phyloP scores from a whole-genome alignment of 1,140 invertebrate species.

The Drosophila tristis region DNA sequence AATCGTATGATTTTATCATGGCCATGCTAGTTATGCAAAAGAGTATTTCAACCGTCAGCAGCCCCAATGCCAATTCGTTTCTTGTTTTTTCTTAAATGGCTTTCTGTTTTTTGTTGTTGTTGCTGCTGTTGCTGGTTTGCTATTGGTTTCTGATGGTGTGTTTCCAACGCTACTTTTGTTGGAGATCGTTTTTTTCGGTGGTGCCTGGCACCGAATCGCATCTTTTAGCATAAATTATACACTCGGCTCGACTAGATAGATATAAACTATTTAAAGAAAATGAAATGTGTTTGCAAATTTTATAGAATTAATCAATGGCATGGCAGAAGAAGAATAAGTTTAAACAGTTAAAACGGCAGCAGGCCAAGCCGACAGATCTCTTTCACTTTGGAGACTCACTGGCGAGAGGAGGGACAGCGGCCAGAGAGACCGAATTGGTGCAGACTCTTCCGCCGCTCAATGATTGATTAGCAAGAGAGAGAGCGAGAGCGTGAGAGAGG shows the following conservation, averaged over 20 bases:
- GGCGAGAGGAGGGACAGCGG: not conserved
- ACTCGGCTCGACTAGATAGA: conserved; percentile 37
- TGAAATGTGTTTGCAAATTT: conserved; percentile 67
- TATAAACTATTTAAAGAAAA: conserved; percentile 63
- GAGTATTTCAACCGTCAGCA: too few relatives aligned
- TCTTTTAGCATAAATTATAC: conserved; percentile 79
- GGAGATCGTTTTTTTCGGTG: conserved; percentile 57
- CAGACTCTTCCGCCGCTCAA: conserved; percentile 25
- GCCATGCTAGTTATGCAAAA: too few relatives aligned
- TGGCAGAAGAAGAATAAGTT: conserved; percentile 30
- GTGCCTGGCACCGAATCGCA: conserved; percentile 74
- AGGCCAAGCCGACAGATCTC: conserved; percentile 50
- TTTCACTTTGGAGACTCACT: conserved; percentile 45
- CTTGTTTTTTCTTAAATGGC: conserved; percentile 65
- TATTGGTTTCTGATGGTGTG: conserved; percentile 42
- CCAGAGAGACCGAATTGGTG: conserved; percentile 42
- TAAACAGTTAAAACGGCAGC: conserved; percentile 57
- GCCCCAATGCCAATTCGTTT: conserved; percentile 23
- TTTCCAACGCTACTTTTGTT: conserved; percentile 66
- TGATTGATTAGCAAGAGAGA: conserved; percentile 53
- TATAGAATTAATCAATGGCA: conserved; percentile 66
- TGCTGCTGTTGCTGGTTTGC: not conserved
- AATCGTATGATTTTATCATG: too few relatives aligned
- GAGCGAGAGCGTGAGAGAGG: too few relatives aligned
- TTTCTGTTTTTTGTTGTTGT: conserved; percentile 27